Evolutionary conservation across 2,888 invertebrate species (phyloP).

Genomic region (Brassicogethes aeneus): DNA sequence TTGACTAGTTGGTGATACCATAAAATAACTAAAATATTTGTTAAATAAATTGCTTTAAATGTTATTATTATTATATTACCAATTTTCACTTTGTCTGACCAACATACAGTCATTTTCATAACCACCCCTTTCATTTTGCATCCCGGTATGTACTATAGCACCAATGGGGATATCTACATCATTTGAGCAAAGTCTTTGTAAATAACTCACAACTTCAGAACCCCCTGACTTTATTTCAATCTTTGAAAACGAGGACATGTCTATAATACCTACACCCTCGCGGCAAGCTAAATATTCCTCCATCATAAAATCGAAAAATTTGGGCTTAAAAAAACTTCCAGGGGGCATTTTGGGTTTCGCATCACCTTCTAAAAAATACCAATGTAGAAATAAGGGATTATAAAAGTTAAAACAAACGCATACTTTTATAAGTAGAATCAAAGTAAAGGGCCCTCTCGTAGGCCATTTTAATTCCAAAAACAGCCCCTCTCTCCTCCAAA

Average conservation of each 20-base stretch:
- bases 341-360: constrained; percentile 46
- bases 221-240: constrained; percentile 59
- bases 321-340: constrained; percentile 59
- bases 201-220: constrained; percentile 50
- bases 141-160: constrained; percentile 57
- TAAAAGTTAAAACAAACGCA: constrained; percentile 6
- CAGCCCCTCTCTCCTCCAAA: constrained; percentile 53
- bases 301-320: constrained; percentile 58
- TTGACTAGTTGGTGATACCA: constrained; percentile 72
- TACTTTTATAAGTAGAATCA: constrained; percentile 48
- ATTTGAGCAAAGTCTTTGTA: constrained; percentile 59
- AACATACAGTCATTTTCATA: constrained; percentile 67
- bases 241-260: constrained; percentile 72
- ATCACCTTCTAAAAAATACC: constrained; percentile 39
- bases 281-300: constrained; percentile 65
- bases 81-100: constrained; percentile 51
- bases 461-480: constrained; percentile 63
- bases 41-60: too few species aligned
- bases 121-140: constrained; percentile 61
- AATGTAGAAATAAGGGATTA: too few species aligned
- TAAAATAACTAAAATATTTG: constrained; percentile 58
- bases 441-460: constrained; percentile 64
- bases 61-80: constrained; percentile 30
- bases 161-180: constrained; percentile 57
- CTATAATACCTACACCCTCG: constrained; percentile 68